Evolutionary conservation across 2,888 invertebrate species (phyloP).

Genomic region (Epirrhoe tristata): DNA sequence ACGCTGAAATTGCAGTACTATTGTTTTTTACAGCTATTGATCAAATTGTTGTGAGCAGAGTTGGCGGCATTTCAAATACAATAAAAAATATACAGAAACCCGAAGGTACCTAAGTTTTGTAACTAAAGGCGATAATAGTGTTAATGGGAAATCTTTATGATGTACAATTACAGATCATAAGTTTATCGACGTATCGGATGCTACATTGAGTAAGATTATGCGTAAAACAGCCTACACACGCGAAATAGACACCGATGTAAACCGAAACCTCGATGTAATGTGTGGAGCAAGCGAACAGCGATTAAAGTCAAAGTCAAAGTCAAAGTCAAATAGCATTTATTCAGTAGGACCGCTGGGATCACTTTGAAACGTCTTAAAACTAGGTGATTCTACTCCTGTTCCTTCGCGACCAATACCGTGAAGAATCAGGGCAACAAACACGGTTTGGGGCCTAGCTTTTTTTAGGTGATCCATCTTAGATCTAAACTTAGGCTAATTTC

Average conservation of each 20-base stretch:
- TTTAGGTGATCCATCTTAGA: no score
- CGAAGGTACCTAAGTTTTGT: background rate
- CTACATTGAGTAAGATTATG: constrained; percentile 34
- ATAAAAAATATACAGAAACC: background rate
- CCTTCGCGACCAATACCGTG: no score
- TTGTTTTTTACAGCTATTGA: background rate
- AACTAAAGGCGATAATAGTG: background rate
- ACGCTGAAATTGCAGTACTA: background rate
- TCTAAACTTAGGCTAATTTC: no score
- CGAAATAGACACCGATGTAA: constrained; percentile 31
- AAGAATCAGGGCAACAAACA: no score
- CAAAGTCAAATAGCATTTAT: no score
- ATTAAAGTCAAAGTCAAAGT: no score
- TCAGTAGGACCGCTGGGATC: no score
- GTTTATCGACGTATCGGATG: constrained; percentile 24
- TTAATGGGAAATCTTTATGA: background rate
- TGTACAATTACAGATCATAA: background rate
- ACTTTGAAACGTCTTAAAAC: no score
- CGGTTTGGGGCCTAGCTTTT: no score
- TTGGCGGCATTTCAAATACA: background rate
- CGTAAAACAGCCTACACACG: constrained; percentile 37
- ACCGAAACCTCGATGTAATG: constrained; percentile 26
- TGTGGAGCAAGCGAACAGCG: constrained; percentile 28
- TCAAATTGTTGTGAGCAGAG: background rate
- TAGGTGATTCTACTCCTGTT: no score